Conservation (phyloP, 2,888 invertebrate species). For the Acleris cristana region DNA sequence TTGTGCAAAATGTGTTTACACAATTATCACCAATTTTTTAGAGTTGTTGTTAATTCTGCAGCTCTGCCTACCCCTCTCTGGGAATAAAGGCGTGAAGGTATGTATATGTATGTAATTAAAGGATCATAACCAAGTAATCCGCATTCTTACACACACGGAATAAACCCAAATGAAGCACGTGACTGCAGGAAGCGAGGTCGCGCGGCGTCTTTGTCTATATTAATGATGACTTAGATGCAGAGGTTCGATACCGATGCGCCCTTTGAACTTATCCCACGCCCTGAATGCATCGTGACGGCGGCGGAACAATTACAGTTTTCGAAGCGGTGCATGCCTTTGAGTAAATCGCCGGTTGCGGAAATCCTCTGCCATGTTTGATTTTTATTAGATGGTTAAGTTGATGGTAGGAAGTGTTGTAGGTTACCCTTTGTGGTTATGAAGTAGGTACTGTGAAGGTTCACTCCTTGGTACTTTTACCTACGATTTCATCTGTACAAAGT, state of each 20-base stretch:
- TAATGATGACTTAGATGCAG: slow-evolving; percentile 52
- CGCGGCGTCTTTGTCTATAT: slow-evolving; percentile 40
- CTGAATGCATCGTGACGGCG: slow-evolving; percentile 62
- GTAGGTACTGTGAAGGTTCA: background rate
- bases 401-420: slow-evolving; percentile 5
- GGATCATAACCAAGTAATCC: too few relatives aligned
- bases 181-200: too few relatives aligned
- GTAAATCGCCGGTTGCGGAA: slow-evolving; percentile 50
- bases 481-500: too few relatives aligned
- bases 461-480: background rate
- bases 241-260: slow-evolving; percentile 59
- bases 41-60: too few relatives aligned
- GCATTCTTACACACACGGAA: too few relatives aligned
- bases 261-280: slow-evolving; percentile 68
- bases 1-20: too few relatives aligned
- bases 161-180: too few relatives aligned
- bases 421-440: background rate
- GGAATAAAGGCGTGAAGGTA: too few relatives aligned
- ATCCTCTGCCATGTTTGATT: slow-evolving; percentile 42
- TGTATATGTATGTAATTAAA: too few relatives aligned
- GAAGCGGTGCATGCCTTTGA: slow-evolving; percentile 54
- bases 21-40: too few relatives aligned
- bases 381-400: slow-evolving; percentile 34
- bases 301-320: slow-evolving; percentile 65
- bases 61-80: too few relatives aligned